phyloP scores from a whole-genome alignment of 2,888 invertebrate genomes.

The Zonitis immaculata region DNA sequence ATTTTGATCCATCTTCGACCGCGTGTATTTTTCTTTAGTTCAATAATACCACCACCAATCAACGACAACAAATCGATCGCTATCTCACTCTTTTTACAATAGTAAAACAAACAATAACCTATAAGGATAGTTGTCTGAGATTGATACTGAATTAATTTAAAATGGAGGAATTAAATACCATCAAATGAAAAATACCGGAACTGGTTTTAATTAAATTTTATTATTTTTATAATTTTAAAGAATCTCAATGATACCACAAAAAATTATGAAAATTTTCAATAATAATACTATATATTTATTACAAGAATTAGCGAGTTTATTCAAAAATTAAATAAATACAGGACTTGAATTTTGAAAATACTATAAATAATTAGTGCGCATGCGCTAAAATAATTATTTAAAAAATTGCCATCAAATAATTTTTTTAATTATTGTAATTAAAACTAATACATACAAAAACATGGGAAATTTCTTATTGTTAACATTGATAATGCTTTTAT shows the following conservation, averaged over 20 bases:
- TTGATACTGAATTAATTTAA: conserved; percentile 7
- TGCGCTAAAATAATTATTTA: no score
- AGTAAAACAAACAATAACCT: no score
- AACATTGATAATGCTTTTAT: no score
- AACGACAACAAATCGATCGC: not conserved
- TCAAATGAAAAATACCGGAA: not conserved
- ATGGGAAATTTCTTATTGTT: no score
- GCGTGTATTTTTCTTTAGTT: conserved; percentile 8
- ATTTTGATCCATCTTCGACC: conserved; percentile 16
- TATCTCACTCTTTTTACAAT: not conserved
- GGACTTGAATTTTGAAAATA: not conserved
- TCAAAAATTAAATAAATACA: not conserved
- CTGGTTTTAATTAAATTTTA: not conserved
- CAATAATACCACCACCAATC: not conserved
- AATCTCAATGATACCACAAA: not conserved
- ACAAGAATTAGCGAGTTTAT: no score
- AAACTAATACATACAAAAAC: no score
- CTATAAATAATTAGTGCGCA: not conserved
- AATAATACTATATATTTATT: no score
- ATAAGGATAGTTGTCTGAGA: no score
- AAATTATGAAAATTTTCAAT: not conserved
- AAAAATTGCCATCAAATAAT: no score
- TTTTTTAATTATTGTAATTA: no score
- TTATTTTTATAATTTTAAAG: not conserved
- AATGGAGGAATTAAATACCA: conserved; percentile 15